These are phyloP conservation scores for Acanthornis magna DNA, from an alignment of 2,797 vertebrate genomes.

Conservation along the genomic window DNA sequence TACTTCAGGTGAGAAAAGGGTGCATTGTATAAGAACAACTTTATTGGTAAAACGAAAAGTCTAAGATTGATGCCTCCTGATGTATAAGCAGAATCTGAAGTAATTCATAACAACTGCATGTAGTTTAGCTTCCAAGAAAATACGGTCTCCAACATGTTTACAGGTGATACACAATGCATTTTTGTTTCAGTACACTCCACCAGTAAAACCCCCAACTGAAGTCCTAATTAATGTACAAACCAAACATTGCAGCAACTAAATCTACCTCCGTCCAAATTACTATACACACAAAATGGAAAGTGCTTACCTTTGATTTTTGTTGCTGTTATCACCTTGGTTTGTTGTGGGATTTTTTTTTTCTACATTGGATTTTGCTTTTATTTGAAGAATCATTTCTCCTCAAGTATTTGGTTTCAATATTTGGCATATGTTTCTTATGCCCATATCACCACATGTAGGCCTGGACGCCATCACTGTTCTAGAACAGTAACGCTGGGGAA, in stretches of 20 bases:
- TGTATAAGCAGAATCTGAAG: conserved; percentile 40
- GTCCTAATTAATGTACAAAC: background rate
- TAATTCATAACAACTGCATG: conserved; percentile 45
- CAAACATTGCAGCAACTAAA: background rate
- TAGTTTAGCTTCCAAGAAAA: conserved; percentile 10
- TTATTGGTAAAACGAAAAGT: conserved; percentile 25
- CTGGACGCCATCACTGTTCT: background rate
- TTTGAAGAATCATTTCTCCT: background rate
- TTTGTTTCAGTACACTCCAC: background rate
- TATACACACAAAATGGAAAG: background rate
- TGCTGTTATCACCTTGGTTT: background rate
- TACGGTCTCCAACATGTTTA: background rate
- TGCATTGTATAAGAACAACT: conserved; percentile 18
- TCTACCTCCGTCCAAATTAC: background rate
- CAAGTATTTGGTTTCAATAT: background rate
- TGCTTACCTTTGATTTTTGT: background rate
- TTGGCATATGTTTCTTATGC: background rate
- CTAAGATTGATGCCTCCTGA: background rate
- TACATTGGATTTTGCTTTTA: background rate
- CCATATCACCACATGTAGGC: background rate
- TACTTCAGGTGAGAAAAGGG: conserved; percentile 9
- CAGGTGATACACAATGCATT: background rate
- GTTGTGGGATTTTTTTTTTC: background rate
- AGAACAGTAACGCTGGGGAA: background rate
- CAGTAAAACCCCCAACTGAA: background rate